phyloP scores from a whole-genome alignment of 2,888 invertebrate genomes.

The Ophion costatus region DNA sequence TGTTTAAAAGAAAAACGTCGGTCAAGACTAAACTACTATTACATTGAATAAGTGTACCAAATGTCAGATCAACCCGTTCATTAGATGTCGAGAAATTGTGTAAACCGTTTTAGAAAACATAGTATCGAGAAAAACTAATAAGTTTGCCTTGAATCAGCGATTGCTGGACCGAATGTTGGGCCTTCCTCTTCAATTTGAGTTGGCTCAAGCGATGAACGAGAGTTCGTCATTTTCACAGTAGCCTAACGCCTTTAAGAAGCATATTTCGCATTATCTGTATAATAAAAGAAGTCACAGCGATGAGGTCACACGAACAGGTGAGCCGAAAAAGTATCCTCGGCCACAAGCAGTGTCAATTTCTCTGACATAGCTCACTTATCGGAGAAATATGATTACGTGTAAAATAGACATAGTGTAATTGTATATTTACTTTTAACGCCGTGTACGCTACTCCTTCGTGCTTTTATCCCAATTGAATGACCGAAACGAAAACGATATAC shows the following conservation, averaged over 20 bases:
- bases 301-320: not conserved
- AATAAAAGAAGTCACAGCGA: not conserved
- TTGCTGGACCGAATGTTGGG: too few relatives aligned
- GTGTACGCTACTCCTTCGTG: constrained; percentile 52
- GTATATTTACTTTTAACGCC: constrained; percentile 45
- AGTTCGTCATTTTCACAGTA: too few relatives aligned
- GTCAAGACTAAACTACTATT: too few relatives aligned
- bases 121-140: too few relatives aligned
- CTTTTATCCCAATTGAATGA: constrained; percentile 49
- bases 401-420: constrained; percentile 52
- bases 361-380: constrained; percentile 10
- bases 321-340: not conserved
- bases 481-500: constrained; percentile 10
- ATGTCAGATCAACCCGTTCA: too few relatives aligned
- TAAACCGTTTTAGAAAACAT: too few relatives aligned
- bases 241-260: not conserved
- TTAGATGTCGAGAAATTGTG: too few relatives aligned
- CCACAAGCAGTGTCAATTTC: constrained; percentile 3
- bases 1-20: too few relatives aligned
- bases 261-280: not conserved
- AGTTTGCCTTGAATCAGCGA: too few relatives aligned
- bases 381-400: not conserved
- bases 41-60: too few relatives aligned
- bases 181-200: too few relatives aligned
- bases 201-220: not conserved